Percentiles rank a stretch among this genome's conserved stretches.
Evolutionary conservation across 2,113 vertebrate genomes (phyloP).

Genomic region (Muntiacus reevesi): DNA sequence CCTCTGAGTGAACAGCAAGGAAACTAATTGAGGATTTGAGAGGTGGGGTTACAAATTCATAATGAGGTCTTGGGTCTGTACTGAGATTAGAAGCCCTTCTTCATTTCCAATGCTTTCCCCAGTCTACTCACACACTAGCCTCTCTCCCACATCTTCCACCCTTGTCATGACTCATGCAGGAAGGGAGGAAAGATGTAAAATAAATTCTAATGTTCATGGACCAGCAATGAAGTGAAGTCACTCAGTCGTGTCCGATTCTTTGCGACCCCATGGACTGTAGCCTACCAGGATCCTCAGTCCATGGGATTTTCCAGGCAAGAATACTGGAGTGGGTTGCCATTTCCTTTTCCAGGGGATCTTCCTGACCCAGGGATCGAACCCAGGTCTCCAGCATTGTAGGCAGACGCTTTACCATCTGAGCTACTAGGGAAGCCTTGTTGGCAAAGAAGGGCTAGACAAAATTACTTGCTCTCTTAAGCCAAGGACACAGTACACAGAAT

Average conservation of each 20-base stretch:
- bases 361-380: too few species aligned
- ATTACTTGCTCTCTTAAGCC: not conserved
- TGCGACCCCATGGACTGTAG: too few species aligned
- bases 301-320: too few species aligned
- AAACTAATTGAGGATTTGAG: not conserved
- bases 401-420: too few species aligned
- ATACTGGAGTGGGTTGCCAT: too few species aligned
- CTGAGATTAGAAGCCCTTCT: not conserved
- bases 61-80: not conserved
- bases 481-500: not conserved
- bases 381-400: too few species aligned
- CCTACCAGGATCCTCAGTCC: too few species aligned
- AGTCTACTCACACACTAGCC: not conserved
- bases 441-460: not conserved
- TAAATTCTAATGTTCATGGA: not conserved
- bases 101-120: not conserved
- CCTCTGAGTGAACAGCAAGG: not conserved
- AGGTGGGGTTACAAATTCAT: not conserved
- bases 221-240: too few species aligned
- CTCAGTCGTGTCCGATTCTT: too few species aligned
- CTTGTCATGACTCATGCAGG: not conserved
- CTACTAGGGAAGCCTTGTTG: not conserved
- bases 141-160: not conserved
- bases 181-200: not conserved
- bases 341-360: too few species aligned